Percentiles rank a stretch among this genome's conserved stretches.
These are phyloP conservation scores for Chouioia cunea DNA, from an alignment of 2,888 invertebrate genomes.

Conservation along the genomic window DNA sequence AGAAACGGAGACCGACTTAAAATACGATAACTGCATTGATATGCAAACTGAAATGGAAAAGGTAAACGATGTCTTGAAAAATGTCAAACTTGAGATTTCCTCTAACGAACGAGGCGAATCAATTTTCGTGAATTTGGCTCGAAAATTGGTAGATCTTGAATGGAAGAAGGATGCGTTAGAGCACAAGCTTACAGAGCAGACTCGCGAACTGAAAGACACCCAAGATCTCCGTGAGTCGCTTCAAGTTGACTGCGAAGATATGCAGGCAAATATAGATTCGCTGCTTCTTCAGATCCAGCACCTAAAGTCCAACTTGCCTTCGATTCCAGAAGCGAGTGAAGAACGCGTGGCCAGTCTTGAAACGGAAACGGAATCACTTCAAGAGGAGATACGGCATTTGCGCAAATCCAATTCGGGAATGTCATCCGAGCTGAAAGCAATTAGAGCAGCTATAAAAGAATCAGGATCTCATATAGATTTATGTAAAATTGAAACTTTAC, in stretches of 20 bases:
- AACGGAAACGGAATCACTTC: conserved; percentile 64
- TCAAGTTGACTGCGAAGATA: conserved; percentile 62
- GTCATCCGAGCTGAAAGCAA: conserved; percentile 50
- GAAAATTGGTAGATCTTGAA: conserved; percentile 57
- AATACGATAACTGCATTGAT: conserved; percentile 29
- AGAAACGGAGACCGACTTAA: conserved; percentile 46
- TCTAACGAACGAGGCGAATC: conserved; percentile 61
- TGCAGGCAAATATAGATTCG: conserved; percentile 65
- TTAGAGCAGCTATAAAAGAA: conserved; percentile 18
- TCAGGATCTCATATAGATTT: conserved; percentile 43
- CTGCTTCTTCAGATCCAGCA: conserved; percentile 59
- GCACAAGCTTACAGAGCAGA: conserved; percentile 63
- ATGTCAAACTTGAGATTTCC: conserved; percentile 63
- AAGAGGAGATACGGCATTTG: conserved; percentile 62
- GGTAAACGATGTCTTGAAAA: conserved; percentile 65
- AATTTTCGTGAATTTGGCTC: conserved; percentile 57
- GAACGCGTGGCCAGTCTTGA: conserved; percentile 62
- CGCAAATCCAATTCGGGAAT: conserved; percentile 56
- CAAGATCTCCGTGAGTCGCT: conserved; percentile 60
- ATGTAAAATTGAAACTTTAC: conserved; percentile 14
- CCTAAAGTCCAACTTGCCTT: conserved; percentile 61
- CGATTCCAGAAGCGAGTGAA: conserved; percentile 65
- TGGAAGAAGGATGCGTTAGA: conserved; percentile 67
- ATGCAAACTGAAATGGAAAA: conserved; percentile 59
- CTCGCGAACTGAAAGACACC: conserved; percentile 58